Conservation (phyloP, 2,113 vertebrate genomes). For the Thunnus thynnus region DNA sequence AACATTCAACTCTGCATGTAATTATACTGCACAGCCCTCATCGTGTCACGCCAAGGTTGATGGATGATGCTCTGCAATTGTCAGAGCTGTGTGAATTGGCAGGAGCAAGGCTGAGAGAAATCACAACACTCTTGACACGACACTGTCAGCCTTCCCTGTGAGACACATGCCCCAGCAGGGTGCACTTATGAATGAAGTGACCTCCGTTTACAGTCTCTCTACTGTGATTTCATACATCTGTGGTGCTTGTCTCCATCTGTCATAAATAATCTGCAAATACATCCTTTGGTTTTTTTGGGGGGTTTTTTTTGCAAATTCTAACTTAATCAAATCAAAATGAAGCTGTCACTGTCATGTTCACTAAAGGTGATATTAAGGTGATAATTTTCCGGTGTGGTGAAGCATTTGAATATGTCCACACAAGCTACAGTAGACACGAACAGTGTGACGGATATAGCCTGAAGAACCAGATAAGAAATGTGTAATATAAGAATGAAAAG, state of each 20-base stretch:
- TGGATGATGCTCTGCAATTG: conserved; percentile 17
- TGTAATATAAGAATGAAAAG: conserved; percentile 29
- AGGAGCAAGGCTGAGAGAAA: conserved; percentile 30
- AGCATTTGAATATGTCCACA: not conserved
- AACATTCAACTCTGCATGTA: not conserved
- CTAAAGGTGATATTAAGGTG: not conserved
- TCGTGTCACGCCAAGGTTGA: conserved; percentile 15
- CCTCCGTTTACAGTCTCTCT: not conserved
- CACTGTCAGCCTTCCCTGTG: conserved; percentile 10
- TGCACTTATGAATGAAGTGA: conserved; percentile 8
- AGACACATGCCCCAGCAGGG: conserved; percentile 20
- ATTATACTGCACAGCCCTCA: not conserved
- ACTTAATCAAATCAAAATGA: conserved; percentile 1
- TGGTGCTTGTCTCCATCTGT: not conserved
- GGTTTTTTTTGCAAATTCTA: not conserved
- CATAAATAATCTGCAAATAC: not conserved
- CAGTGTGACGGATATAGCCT: conserved; percentile 32
- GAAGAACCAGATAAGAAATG: conserved; percentile 23
- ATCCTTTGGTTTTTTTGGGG: not conserved
- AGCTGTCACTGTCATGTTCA: not conserved
- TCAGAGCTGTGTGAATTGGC: conserved; percentile 18
- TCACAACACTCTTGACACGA: conserved; percentile 14
- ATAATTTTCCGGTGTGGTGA: conserved; percentile 10
- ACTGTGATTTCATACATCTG: conserved; percentile 8
- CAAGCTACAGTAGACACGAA: conserved; percentile 9